Base-by-base conservation (phyloP, 2,113 vertebrate genomes). In the Rhea pennata region DNA sequence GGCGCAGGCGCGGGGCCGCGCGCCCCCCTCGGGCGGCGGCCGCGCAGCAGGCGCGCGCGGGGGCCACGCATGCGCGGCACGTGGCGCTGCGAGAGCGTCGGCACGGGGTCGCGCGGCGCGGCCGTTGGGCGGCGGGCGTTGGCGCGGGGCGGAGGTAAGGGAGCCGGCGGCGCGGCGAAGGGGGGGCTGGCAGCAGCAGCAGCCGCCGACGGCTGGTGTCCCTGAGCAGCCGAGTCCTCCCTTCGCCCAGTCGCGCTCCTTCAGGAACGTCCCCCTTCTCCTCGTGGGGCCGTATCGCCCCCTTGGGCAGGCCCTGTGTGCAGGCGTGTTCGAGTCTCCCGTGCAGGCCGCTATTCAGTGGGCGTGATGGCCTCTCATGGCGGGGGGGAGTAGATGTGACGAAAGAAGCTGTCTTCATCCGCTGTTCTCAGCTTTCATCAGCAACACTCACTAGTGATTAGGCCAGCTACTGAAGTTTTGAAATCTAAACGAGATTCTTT, bases 381-480 rank as follows among this genome's bases (percentile, higher is more conserved):
- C 27, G 54, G 56, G 31, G 29, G 29, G 16, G 27, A 58, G 15
- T 29, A 58, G 56, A 16, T 58, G 29, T 58, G 16, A 33, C 16
- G 10, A 17, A 58, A 19, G 15, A 5, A 69, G 6, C 4, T 39
- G 14, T 9, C 5, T 24, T 24, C 0, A 1, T 3, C 1, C 8
- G 12, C 29, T 5, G 0, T 7, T 39, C 10, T 12, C 15, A 10
- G 6, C 22, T 1, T 48, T 16, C 6, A 1, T 7, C 10, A 5
- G 59, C 17, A 59, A 5, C 10, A 0, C 22, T 4, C 1, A 0
- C 7, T 5, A 13, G 3, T 5, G 15, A 4, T 33, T 1, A 2
- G 1, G 5, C 50, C 24, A 7, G 9, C 16, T 29, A 0, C 6
- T 20, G n/a, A 9, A 12, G 23, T 8, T 33, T 8, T 10, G 8